Evolutionary conservation across 2,888 invertebrate genomes (phyloP), one percentile per base, ranked within the genome.

Genomic region (Prosopocoilus inquinatus): DNA sequence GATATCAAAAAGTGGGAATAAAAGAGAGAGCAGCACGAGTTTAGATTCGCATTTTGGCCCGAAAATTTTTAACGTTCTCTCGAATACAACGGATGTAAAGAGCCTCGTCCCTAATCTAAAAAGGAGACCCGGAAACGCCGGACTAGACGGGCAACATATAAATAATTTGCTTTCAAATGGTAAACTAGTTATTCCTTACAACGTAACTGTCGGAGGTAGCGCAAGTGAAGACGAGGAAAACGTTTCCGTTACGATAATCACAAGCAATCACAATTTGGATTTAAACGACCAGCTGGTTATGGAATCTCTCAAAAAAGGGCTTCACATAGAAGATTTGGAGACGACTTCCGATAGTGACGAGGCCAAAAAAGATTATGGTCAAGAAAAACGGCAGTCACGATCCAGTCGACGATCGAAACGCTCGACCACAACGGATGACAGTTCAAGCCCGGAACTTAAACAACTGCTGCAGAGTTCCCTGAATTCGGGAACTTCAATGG

Each of bases 31-130:
- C 72, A 88, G 88, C 41, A 89, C 90, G 0, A 91, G 91, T 9
- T 84, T 91, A 34, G 92, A 92, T 70, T 91, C 91, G 65, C 90
- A 91, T 74, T 79, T 88, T n/a, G 85, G 85, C 48, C 80, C 85
- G 35, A 87, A 87, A 70, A 82, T 88, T 74, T 74, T 87, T 33
- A 85, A 85, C 59, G 83, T 84, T 0, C 78, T 83, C 9, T 82
- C 83, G 0, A 82, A 83, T 55, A 70, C 73, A 13, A 63, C 50
- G 7, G 47, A 47, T 16, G 79, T 82, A 39, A 81, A 81, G 44
- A 78, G 81, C 47, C 80, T 84, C 38, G 81, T 83, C 54, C 82
- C 82, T 1, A 83, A 83, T 65, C 74, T 82, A 67, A 80, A 79
- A 51, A 73, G 83, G 49, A 72, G 83, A 45, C 73, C 78, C 1